A percentile compares a stretch with the other conserved stretches of the same genome.
phyloP scores from a whole-genome alignment of 2,888 invertebrate species.

The Monoplex corrugatus region DNA sequence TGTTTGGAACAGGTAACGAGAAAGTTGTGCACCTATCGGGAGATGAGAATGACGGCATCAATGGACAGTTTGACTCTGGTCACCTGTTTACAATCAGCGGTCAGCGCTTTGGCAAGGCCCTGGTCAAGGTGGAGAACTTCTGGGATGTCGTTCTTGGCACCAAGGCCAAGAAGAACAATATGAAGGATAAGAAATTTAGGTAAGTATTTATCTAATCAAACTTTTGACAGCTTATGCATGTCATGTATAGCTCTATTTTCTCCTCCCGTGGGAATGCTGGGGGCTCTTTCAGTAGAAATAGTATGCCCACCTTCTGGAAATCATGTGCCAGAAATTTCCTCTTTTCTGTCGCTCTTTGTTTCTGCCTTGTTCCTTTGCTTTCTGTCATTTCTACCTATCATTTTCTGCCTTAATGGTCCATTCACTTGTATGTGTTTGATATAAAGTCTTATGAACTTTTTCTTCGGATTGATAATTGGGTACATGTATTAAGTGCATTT shows the following conservation, averaged over 20 bases:
- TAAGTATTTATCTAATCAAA: slow-evolving; percentile 26
- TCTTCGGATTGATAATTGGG: no score
- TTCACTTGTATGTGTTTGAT: no score
- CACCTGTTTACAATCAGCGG: slow-evolving; percentile 51
- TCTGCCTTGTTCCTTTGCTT: no score
- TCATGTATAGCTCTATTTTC: not conserved
- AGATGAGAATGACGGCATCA: slow-evolving; percentile 52
- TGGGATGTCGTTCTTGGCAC: slow-evolving; percentile 44
- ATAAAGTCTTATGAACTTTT: no score
- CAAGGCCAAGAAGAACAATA: slow-evolving; percentile 52
- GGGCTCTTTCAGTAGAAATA: no score
- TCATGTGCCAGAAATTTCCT: no score
- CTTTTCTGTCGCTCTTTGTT: no score
- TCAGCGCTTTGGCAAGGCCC: slow-evolving; percentile 50
- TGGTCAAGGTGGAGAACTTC: slow-evolving; percentile 52
- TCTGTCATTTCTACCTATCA: no score
- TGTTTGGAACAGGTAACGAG: slow-evolving; percentile 42
- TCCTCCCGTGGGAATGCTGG: no score
- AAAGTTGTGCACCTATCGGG: slow-evolving; percentile 52
- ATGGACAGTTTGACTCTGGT: not conserved
- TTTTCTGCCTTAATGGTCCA: no score
- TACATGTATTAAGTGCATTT: no score
- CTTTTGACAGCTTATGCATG: not conserved
- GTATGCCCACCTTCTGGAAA: no score
- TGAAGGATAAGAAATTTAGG: slow-evolving; percentile 44